phyloP scores from a whole-genome alignment of 2,113 vertebrate species.

The Petroica traversi region DNA sequence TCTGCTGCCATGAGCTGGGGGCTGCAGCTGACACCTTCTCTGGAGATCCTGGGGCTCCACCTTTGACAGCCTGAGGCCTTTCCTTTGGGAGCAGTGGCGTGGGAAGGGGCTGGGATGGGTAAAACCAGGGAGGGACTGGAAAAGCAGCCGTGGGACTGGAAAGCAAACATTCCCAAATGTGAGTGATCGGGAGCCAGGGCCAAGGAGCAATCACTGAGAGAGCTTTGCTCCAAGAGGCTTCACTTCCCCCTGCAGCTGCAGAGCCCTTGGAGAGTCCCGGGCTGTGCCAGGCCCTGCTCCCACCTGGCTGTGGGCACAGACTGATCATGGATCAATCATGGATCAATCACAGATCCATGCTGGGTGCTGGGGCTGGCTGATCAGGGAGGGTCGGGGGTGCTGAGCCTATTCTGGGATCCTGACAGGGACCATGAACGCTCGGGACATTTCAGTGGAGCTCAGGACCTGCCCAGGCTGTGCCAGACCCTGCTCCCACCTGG shows the following conservation, averaged over 20 bases:
- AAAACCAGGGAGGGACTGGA: background rate
- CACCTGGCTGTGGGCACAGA: too few species aligned
- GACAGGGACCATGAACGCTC: too few species aligned
- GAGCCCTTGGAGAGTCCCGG: background rate
- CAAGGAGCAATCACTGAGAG: constrained; percentile 62
- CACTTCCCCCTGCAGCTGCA: background rate
- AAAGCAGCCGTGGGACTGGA: background rate
- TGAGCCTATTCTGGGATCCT: too few species aligned
- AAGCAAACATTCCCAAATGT: background rate
- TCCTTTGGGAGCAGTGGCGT: accelerated
- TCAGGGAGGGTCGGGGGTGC: too few species aligned
- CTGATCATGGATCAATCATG: too few species aligned
- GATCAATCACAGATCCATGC: too few species aligned
- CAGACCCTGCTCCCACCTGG: too few species aligned
- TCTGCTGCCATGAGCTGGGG: background rate
- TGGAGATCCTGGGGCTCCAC: background rate
- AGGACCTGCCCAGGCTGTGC: too few species aligned
- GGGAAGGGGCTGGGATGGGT: background rate
- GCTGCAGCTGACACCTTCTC: background rate
- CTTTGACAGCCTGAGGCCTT: too few species aligned
- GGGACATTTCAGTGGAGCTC: too few species aligned
- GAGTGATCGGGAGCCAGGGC: constrained; percentile 28
- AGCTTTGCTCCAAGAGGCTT: background rate
- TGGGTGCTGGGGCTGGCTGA: too few species aligned
- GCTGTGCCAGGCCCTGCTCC: background rate